These are phyloP conservation scores for Eretmochelys imbricata DNA, from an alignment of 2,113 vertebrate species.

Conservation along the genomic window DNA sequence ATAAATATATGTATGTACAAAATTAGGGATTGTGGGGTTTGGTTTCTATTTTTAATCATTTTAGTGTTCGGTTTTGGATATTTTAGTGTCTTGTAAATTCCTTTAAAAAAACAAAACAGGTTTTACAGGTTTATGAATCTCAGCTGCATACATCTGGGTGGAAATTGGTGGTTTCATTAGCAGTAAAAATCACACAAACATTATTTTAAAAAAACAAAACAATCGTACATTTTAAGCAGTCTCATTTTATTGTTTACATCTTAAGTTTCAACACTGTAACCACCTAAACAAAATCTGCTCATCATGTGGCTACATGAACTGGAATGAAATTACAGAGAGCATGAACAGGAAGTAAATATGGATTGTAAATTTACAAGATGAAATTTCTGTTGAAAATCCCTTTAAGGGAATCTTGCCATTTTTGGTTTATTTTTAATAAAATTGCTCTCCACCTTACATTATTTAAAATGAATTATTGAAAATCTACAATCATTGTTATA, in stretches of 20 bases:
- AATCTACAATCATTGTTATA: not conserved
- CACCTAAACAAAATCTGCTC: not conserved
- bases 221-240: not conserved
- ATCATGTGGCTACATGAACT: not conserved
- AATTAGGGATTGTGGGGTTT: not conserved
- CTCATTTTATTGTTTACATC: not conserved
- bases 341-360: not conserved
- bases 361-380: not conserved
- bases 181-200: not conserved
- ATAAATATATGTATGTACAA: not conserved
- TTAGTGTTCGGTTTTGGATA: not conserved
- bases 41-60: not conserved
- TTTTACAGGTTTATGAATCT: not conserved
- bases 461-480: not conserved
- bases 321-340: not conserved
- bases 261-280: not conserved
- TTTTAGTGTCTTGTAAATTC: not conserved
- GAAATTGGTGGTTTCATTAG: not conserved
- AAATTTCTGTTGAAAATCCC: not conserved
- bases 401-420: not conserved
- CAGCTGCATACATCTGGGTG: not conserved
- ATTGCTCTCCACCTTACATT: not conserved
- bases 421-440: not conserved
- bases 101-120: not conserved
- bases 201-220: not conserved